Conservation (phyloP, 2,888 invertebrate species). For the Litoditis marina region DNA sequence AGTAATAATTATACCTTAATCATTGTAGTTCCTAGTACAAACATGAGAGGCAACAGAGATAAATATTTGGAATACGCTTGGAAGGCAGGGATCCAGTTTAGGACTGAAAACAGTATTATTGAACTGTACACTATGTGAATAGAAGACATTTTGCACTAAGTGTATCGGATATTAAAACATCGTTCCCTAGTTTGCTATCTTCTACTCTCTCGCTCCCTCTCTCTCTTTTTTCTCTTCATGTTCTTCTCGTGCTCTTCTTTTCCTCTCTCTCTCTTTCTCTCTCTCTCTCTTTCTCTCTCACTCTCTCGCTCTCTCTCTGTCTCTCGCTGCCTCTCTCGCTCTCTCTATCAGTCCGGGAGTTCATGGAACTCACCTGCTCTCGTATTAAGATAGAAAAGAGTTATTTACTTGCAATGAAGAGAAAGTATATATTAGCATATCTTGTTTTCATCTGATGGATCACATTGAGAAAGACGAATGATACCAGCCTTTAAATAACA, state of each 20-base stretch:
- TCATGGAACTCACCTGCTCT: background rate
- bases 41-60: conserved; percentile 81
- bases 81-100: conserved; percentile 51
- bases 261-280: background rate
- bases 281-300: background rate
- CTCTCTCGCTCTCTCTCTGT: conserved; percentile 10
- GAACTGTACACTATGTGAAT: background rate
- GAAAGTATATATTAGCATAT: conserved; percentile 94
- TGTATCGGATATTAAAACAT: background rate
- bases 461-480: conserved; percentile 82
- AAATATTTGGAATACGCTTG: conserved; percentile 48
- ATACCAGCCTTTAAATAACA: too few relatives aligned
- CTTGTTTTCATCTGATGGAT: conserved; percentile 79
- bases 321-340: background rate
- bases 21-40: conserved; percentile 88
- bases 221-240: background rate
- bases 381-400: conserved; percentile 76
- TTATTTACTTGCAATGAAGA: conserved; percentile 82
- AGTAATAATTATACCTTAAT: conserved; percentile 71
- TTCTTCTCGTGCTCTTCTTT: background rate
- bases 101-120: conserved; percentile 20
- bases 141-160: background rate
- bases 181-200: background rate
- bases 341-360: background rate
- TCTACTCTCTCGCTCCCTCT: conserved; percentile 69